Percentiles rank a stretch among this genome's conserved stretches.
Evolutionary conservation across 2,113 vertebrate species (phyloP).

Genomic region (Enhydra lutris): DNA sequence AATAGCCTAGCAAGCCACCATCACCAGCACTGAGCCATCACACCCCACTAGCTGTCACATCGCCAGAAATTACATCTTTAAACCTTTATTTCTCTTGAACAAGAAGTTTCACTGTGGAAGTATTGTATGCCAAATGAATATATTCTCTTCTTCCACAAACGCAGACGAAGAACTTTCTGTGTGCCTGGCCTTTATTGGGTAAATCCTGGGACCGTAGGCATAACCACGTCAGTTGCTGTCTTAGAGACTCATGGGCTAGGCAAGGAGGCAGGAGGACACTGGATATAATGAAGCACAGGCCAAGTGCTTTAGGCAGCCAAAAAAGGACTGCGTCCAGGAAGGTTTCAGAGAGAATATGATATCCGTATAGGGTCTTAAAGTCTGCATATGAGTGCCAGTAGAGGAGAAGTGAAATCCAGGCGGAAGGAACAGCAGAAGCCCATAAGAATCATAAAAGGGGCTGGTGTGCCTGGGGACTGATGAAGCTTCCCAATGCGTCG

Average conservation of each 20-base stretch:
- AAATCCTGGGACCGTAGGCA: background rate
- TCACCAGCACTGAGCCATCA: background rate
- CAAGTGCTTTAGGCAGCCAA: background rate
- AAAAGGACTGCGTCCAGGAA: background rate
- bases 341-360: background rate
- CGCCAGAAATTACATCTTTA: background rate
- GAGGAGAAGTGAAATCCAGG: background rate
- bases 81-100: background rate
- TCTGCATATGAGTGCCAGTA: background rate
- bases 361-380: background rate
- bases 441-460: conserved; percentile 38
- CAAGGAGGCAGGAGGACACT: background rate
- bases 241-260: background rate
- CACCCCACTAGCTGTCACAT: background rate
- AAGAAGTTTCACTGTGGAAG: background rate
- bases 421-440: background rate
- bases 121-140: background rate
- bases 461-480: conserved; percentile 66
- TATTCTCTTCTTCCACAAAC: background rate
- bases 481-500: conserved; percentile 46
- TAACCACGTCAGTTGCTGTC: background rate
- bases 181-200: background rate
- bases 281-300: background rate
- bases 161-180: background rate
- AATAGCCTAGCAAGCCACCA: background rate